Conservation (phyloP, 2,888 invertebrate species). For the Lissonota sp. region DNA sequence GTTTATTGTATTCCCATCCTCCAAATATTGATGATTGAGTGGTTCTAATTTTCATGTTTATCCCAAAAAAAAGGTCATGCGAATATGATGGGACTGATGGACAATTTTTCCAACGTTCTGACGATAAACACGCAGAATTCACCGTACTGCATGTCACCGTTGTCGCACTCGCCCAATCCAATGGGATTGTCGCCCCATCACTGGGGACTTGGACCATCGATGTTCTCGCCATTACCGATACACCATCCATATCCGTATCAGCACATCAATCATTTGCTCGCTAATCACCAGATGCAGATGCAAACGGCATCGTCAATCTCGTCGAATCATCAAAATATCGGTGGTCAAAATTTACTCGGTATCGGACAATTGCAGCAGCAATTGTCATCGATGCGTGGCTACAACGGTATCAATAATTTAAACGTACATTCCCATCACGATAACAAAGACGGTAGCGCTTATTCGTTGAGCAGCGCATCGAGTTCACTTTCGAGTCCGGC, state of each 20-base stretch:
- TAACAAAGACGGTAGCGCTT: constrained; percentile 83
- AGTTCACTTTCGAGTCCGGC: constrained; percentile 85
- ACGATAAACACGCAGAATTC: constrained; percentile 78
- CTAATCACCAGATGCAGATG: constrained; percentile 78
- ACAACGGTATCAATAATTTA: constrained; percentile 86
- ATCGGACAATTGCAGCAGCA: constrained; percentile 66
- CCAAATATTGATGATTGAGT: too few species aligned
- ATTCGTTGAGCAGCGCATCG: constrained; percentile 84
- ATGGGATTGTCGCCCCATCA: constrained; percentile 78
- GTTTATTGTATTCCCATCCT: too few species aligned
- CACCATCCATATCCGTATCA: constrained; percentile 76
- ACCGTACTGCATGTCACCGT: constrained; percentile 79
- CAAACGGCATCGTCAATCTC: constrained; percentile 71
- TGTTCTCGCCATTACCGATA: constrained; percentile 77
- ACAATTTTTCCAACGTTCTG: constrained; percentile 75
- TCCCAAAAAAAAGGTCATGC: constrained; percentile 64
- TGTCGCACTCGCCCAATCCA: constrained; percentile 77
- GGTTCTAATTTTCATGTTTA: constrained; percentile 2
- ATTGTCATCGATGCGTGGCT: constrained; percentile 81
- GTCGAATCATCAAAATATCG: constrained; percentile 71
- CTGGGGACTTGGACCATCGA: constrained; percentile 76
- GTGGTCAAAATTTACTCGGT: constrained; percentile 68
- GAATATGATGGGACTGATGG: constrained; percentile 68
- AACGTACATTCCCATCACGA: constrained; percentile 85
- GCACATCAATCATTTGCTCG: constrained; percentile 78